Percentiles rank a stretch among this genome's conserved stretches.
Evolutionary conservation across 92 coral and sea anemone species (phyloP).

Genomic region (Paramuricea clavata): DNA sequence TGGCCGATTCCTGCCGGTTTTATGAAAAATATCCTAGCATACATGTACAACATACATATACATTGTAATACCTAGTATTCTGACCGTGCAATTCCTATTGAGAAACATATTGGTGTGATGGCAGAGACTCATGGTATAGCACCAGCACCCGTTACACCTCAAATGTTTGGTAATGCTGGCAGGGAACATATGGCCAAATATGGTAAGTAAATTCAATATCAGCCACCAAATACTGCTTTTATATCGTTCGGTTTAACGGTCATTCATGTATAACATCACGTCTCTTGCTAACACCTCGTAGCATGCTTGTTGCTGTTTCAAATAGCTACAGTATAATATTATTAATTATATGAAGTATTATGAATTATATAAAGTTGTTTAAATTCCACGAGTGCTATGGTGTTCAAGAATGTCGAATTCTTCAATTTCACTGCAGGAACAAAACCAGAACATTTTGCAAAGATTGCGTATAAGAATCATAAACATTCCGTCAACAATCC

Average conservation of each 20-base stretch:
- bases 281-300: no score
- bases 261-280: no score
- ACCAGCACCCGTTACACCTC: slow-evolving; percentile 94
- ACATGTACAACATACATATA: no score
- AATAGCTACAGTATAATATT: no score
- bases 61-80: slow-evolving; percentile 57
- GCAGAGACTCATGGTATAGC: slow-evolving; percentile 76
- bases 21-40: no score
- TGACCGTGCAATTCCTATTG: slow-evolving; percentile 87
- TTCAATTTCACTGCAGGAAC: slow-evolving; percentile 72
- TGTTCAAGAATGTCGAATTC: background rate
- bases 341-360: no score
- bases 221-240: no score
- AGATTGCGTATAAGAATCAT: slow-evolving; percentile 98
- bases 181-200: slow-evolving; percentile 97
- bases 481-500: slow-evolving; percentile 95
- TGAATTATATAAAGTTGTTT: no score
- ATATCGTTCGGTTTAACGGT: no score
- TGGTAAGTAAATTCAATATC: slow-evolving; percentile 59
- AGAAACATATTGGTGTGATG: slow-evolving; percentile 85
- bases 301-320: no score
- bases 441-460: slow-evolving; percentile 92
- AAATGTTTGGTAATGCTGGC: slow-evolving; percentile 99
- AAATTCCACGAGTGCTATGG: no score
- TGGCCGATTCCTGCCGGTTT: no score